Conservation (phyloP, 2,888 invertebrate species). For the Stramonita haemastoma region DNA sequence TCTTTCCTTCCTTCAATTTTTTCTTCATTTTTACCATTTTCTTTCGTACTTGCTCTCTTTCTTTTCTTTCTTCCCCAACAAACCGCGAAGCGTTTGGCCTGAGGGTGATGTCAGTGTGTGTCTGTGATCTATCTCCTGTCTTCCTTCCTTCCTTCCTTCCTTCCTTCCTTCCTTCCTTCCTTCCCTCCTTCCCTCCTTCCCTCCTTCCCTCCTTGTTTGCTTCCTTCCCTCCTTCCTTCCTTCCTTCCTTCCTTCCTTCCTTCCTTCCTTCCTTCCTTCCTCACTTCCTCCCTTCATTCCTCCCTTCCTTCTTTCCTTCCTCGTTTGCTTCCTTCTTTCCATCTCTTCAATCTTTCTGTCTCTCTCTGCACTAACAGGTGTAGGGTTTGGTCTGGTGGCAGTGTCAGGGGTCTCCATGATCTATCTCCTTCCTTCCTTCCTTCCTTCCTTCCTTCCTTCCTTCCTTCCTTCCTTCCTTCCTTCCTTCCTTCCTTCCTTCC, state of each 20-base stretch:
- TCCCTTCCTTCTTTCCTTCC: neutral
- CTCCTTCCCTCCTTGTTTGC: neutral
- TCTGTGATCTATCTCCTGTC: slow-evolving; percentile 52
- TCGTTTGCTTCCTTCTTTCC: neutral
- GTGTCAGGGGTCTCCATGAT: no score
- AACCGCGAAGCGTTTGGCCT: slow-evolving; percentile 52
- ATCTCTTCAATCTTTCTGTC: no score
- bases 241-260: neutral
- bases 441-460: neutral
- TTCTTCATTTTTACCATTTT: no score
- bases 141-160: neutral
- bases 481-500: neutral
- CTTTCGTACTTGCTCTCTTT: no score
- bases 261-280: neutral
- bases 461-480: neutral
- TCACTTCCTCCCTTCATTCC: neutral
- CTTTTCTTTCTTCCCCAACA: neutral
- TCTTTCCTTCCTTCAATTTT: neutral
- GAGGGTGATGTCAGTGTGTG: slow-evolving; percentile 48
- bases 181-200: neutral
- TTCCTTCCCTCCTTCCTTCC: neutral
- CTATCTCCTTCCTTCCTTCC: no score
- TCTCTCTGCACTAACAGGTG: slow-evolving; percentile 25
- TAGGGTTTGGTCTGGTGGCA: slow-evolving; percentile 52
- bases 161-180: neutral